phyloP scores from a whole-genome alignment of 1,140 invertebrate species.

The Heliconius congener region DNA sequence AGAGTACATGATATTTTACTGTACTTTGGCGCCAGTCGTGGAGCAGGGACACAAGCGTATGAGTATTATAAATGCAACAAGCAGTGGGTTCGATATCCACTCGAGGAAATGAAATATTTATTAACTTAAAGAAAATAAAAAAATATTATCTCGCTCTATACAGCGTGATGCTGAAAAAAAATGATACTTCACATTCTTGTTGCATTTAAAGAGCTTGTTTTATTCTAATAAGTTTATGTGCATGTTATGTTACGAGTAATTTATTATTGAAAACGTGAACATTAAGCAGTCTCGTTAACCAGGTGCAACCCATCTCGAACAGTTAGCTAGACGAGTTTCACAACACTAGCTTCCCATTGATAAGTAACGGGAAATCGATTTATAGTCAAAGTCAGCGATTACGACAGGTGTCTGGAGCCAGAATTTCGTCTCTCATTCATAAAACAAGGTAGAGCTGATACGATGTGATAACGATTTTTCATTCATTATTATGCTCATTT shows the following conservation, averaged over 20 bases:
- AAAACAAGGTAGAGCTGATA: conserved; percentile 34
- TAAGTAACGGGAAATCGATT: conserved; percentile 41
- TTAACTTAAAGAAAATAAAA: no score
- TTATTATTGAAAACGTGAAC: conserved; percentile 2
- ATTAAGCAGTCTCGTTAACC: conserved; percentile 10
- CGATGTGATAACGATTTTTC: conserved; percentile 30
- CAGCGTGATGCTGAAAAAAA: no score
- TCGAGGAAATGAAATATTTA: no score
- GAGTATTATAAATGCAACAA: no score
- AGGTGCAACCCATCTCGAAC: conserved; percentile 24
- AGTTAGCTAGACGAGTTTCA: conserved; percentile 34
- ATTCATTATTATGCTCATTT: conserved; percentile 19
- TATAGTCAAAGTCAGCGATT: conserved; percentile 36
- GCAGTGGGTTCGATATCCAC: no score
- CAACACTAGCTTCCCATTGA: conserved; percentile 40
- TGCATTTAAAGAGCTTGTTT: no score
- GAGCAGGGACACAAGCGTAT: no score
- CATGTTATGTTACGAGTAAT: not conserved
- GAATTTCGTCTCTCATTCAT: conserved; percentile 38
- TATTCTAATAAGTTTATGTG: no score
- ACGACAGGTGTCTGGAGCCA: conserved; percentile 35
- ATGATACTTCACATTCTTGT: no score
- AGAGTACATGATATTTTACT: no score
- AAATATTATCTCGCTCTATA: no score
- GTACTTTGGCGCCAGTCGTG: no score